Percentiles rank a stretch among this genome's conserved stretches.
Conservation (phyloP, 1,140 invertebrate species). For the Mercenaria mercenaria region DNA sequence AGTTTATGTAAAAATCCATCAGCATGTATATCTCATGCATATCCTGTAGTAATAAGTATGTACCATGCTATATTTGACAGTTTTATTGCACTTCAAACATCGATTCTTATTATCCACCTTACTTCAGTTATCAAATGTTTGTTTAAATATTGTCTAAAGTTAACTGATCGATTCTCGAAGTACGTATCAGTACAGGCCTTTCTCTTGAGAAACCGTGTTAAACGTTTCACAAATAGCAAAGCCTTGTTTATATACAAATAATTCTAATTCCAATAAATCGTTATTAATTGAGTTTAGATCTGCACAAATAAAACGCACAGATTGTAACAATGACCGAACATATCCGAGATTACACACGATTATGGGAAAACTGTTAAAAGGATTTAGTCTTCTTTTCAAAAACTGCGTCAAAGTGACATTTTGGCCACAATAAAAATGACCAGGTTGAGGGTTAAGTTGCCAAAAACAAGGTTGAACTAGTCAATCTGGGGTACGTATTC, state of each 20-base stretch:
- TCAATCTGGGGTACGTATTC: too few species aligned
- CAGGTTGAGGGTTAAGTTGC: neutral
- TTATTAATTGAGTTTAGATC: conserved; percentile 38
- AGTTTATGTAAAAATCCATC: too few species aligned
- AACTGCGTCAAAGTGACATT: neutral
- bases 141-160: conserved; percentile 33
- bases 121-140: neutral
- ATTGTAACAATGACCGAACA: neutral
- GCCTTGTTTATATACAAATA: conserved; percentile 25
- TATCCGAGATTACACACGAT: neutral
- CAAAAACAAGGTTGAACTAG: neutral
- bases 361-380: conserved; percentile 7
- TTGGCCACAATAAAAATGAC: neutral
- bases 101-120: neutral
- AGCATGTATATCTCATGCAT: too few species aligned
- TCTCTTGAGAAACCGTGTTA: neutral
- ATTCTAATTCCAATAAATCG: conserved; percentile 45
- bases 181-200: neutral
- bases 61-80: neutral
- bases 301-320: neutral
- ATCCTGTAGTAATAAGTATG: neutral
- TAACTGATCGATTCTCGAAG: neutral
- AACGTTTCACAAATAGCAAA: neutral
- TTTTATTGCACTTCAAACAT: neutral
- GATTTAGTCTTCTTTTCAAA: neutral